Evolutionary conservation across 2,888 invertebrate species (phyloP).

Genomic region (Drosophila antonietae): DNA sequence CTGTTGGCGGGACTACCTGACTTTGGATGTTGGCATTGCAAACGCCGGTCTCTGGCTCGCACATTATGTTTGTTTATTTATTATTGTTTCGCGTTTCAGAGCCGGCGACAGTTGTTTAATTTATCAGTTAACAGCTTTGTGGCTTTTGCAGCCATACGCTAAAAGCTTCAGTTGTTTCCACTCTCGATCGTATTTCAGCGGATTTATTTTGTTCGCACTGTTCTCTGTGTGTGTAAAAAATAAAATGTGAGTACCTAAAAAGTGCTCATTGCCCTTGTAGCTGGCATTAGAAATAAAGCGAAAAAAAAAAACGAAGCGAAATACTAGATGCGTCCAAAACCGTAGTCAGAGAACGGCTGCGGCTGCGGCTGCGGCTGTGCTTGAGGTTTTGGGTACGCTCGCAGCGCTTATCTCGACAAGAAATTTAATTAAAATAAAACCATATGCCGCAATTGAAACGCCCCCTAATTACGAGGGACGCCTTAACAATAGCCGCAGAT

Average conservation of each 20-base stretch:
- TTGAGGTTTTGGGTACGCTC: conserved; percentile 9
- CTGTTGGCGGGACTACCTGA: conserved; percentile 42
- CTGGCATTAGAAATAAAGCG: conserved; percentile 3
- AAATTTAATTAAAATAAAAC: conserved; percentile 73
- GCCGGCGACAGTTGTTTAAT: conserved; percentile 72
- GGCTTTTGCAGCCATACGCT: conserved; percentile 58
- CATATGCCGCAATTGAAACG: conserved; percentile 70
- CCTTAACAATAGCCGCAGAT: conserved; percentile 18
- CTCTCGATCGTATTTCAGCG: conserved; percentile 48
- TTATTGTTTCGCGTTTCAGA: conserved; percentile 35
- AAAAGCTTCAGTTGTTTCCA: conserved; percentile 50
- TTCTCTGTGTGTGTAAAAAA: background rate
- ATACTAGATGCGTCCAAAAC: conserved; percentile 1
- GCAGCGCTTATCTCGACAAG: conserved; percentile 49
- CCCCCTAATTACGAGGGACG: conserved; percentile 60
- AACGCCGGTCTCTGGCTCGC: conserved; percentile 17
- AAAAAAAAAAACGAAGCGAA: background rate
- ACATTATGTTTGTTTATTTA: conserved; percentile 49
- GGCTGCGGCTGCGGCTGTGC: background rate
- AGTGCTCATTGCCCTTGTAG: conserved; percentile 16
- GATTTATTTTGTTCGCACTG: conserved; percentile 17
- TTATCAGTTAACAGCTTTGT: conserved; percentile 74
- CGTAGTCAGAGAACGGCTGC: conserved; percentile 20
- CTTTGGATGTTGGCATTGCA: conserved; percentile 42
- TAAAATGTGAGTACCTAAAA: conserved; percentile 1